These are phyloP conservation scores for Lasioglossum malachurum DNA, from an alignment of 2,888 invertebrate species.

Conservation along the genomic window DNA sequence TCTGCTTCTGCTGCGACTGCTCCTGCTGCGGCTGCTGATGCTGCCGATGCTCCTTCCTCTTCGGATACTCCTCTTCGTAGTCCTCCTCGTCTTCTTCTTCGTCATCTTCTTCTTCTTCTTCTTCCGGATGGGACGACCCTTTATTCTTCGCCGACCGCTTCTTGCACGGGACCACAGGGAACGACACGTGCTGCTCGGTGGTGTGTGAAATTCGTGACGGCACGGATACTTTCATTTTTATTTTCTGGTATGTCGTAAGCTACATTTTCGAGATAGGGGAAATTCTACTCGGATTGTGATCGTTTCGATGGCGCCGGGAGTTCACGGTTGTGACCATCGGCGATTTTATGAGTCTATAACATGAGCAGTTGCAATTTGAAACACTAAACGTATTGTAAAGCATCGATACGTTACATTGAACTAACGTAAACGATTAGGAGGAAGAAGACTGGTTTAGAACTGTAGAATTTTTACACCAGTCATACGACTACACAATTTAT, in stretches of 20 bases:
- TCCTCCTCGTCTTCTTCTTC: slow-evolving; percentile 7
- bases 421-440: no score
- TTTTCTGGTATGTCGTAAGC: background rate
- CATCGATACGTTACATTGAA: no score
- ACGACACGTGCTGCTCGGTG: slow-evolving; percentile 43
- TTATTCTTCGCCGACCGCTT: slow-evolving; percentile 27
- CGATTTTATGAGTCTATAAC: no score
- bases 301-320: background rate
- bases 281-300: background rate
- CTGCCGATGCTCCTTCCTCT: background rate
- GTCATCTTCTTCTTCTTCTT: slow-evolving; percentile 1
- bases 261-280: background rate
- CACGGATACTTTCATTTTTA: background rate
- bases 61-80: background rate
- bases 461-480: background rate
- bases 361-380: no score
- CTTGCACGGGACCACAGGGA: slow-evolving; percentile 19
- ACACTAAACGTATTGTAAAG: no score
- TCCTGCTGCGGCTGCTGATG: background rate
- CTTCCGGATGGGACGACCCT: slow-evolving; percentile 14
- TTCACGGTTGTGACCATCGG: no score
- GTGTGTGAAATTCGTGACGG: background rate
- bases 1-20: slow-evolving; percentile 4
- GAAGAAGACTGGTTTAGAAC: background rate
- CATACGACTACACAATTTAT: background rate